Evolutionary conservation across 2,888 invertebrate species (phyloP).

Genomic region (Lordiphosa andalusiaca): DNA sequence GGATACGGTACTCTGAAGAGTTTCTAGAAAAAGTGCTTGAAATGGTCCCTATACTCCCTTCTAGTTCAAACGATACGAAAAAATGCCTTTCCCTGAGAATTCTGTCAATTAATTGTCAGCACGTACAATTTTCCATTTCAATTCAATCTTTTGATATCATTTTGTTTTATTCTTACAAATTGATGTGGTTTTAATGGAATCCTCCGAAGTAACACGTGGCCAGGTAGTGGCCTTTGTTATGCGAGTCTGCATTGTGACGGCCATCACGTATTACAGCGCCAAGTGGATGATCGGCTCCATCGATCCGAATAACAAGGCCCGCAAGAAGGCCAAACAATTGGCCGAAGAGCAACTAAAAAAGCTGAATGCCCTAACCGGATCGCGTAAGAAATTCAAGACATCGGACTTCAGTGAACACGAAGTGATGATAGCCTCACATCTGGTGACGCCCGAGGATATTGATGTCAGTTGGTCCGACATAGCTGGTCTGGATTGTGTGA

Average conservation of each 20-base stretch:
- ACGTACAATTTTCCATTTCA: not conserved
- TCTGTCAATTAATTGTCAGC: too few species aligned
- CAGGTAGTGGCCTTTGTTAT: conserved; percentile 82
- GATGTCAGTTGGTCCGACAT: conserved; percentile 91
- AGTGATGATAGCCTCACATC: conserved; percentile 95
- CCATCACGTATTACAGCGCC: conserved; percentile 91
- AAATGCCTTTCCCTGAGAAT: too few species aligned
- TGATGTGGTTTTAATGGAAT: conserved; percentile 39
- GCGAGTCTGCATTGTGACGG: conserved; percentile 83
- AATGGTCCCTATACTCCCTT: too few species aligned
- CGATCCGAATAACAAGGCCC: conserved; percentile 93
- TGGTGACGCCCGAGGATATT: conserved; percentile 92
- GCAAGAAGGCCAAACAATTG: conserved; percentile 90
- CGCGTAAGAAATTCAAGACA: conserved; percentile 82
- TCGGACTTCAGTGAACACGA: conserved; percentile 93
- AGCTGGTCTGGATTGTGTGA: conserved; percentile 92
- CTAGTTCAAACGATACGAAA: too few species aligned
- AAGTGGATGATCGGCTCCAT: conserved; percentile 93
- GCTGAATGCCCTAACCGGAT: conserved; percentile 81
- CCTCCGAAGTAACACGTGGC: conserved; percentile 16
- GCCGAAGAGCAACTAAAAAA: conserved; percentile 89
- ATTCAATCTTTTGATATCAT: not conserved
- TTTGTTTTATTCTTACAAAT: conserved; percentile 6
- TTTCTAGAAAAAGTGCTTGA: too few species aligned
- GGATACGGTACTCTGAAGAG: too few species aligned